Evolutionary conservation across 2,113 vertebrate species (phyloP), one percentile per base, ranked within the genome.

Genomic region (Poicephalus meyeri): DNA sequence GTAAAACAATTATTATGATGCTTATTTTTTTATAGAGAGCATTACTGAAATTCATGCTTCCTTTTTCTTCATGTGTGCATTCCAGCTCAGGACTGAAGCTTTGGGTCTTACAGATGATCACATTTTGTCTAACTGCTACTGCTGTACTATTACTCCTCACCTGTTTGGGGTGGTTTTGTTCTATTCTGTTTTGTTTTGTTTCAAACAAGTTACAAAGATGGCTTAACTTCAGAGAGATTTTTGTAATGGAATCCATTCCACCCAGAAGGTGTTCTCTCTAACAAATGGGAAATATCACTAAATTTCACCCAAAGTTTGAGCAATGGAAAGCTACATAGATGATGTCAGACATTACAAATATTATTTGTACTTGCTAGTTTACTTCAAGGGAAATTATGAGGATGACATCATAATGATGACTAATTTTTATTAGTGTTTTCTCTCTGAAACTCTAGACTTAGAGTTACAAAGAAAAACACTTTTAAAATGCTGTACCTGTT

Each of bases 291-390:
- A 98, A 97, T 90, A 92, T 97, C 97, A 95, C 96, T 98, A 97
- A 97, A 96, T 97, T 95, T 97, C 97, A 98, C 91, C 87, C 86
- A 79, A 94, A 95, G 84, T 96, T 93, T 98, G 97, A 98, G 98
- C 95, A 98, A 97, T 98, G 98, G 98, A 98, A 98, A 98, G 97
- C 97, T 97, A 98, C 97, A 98, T 98, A 97, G 97, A 98, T 98
- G 98, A 98, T 98, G 98, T 98, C 97, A 97, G 93, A 94, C 97
- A 98, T 98, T 98, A 97, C 97, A 98, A 98, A 98, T 98, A 98
- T 98, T 98, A 98, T 98, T 98, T 98, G 98, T 98, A 98, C 98
- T 97, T 96, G 90, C 96, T 98, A 94, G 97, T 97, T 98, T 98
- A 98, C 97, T 98, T 98, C 97, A 97, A 97, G 97, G 97, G 97